phyloP scores from a whole-genome alignment of 1,140 invertebrate genomes.

The Agrilus planipennis region DNA sequence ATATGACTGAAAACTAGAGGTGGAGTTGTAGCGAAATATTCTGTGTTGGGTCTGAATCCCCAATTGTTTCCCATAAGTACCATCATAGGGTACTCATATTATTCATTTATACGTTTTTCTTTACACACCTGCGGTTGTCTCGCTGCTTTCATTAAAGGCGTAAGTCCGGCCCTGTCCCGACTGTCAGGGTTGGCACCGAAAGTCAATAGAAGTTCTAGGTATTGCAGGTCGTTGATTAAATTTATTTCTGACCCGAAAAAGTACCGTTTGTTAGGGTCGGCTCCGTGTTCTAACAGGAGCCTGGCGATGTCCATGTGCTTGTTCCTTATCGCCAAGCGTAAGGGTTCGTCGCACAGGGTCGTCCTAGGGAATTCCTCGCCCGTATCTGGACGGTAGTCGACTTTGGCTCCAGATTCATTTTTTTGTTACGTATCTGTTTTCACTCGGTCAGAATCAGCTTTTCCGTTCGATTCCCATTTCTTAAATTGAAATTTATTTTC shows the following conservation, averaged over 20 bases:
- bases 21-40: too few relatives aligned
- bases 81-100: too few relatives aligned
- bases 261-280: slow-evolving; percentile 66
- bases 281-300: slow-evolving; percentile 55
- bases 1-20: too few relatives aligned
- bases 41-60: too few relatives aligned
- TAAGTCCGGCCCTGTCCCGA: slow-evolving; percentile 69
- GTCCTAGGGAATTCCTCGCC: slow-evolving; percentile 57
- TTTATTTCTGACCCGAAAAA: slow-evolving; percentile 88
- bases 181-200: slow-evolving; percentile 80
- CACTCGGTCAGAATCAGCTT: too few relatives aligned
- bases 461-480: too few relatives aligned
- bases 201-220: slow-evolving; percentile 65
- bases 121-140: slow-evolving; percentile 61
- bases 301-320: slow-evolving; percentile 67
- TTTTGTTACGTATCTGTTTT: too few relatives aligned
- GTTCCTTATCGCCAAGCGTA: slow-evolving; percentile 72
- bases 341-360: slow-evolving; percentile 66
- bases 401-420: slow-evolving; percentile 67
- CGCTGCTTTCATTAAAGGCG: slow-evolving; percentile 79
- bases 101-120: too few relatives aligned
- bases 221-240: slow-evolving; percentile 69
- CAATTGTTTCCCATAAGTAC: too few relatives aligned
- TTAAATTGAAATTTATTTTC: too few relatives aligned
- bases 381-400: slow-evolving; percentile 62